Evolutionary conservation across 1,140 invertebrate species (phyloP), one percentile per base, ranked within the genome.

Genomic region (Hylaeus anthracinus): DNA sequence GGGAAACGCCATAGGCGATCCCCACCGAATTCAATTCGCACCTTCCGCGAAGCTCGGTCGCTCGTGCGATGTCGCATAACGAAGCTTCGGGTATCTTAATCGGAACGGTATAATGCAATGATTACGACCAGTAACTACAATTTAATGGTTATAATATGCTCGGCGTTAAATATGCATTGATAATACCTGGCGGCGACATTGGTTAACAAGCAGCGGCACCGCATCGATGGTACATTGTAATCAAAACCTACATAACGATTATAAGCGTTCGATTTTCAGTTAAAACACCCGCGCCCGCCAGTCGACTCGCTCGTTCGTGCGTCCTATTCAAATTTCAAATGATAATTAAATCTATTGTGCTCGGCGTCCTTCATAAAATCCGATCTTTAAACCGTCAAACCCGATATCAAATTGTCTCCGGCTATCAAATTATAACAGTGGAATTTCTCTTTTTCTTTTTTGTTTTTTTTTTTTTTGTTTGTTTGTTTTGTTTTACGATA

Each of bases 161-260:
- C 26, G 55, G 55, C 37, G 8, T 41, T 77, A 70, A 77, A 70
- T 61, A 77, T 70, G 45, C 75, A 77, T 60, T 56, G 66, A 77
- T 70, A 77, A 77, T 70, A 1, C 65, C 39, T 3, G 9, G 43
- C 12, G 45, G 51, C 75, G 75, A 41, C 75, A 58, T 43, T 43
- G 37, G 66, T 37, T 41, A 61, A 61, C 75, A 77, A 70, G 55
- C 73, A 45, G 6, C 73, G 37, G 6, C 51, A 15, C n/a, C 41
- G 45, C 45, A 39, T 58, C 26, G 73, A 69, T 5, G 10, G 14
- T 5, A 26, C 45, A 37, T 43, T 71, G 37, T 78, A 78, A 78
- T 78, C 71, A 63, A 78, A 78, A 78, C 56, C 56, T 26, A 41
- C 55, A 56, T 12, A 26, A 5, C 39, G 72, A 75, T 75, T 66